Percentiles rank a stretch among this genome's conserved stretches.
Conservation (phyloP, 2,113 vertebrate species). For the Cygnus atratus region DNA sequence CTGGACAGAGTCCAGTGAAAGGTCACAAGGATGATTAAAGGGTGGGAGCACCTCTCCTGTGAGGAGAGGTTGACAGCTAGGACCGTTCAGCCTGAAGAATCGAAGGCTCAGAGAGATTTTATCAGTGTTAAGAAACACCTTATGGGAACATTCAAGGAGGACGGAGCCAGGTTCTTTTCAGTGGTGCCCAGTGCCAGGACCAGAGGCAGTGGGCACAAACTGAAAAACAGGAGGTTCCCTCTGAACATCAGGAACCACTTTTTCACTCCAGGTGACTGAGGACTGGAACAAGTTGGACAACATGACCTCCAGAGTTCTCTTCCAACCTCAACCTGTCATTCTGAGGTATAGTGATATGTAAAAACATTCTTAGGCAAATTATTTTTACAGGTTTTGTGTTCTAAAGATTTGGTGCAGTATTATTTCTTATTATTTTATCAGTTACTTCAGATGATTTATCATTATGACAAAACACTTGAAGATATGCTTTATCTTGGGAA, state of each 20-base stretch:
- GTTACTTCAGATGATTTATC: background rate
- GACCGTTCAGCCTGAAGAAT: background rate
- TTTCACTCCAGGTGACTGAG: background rate
- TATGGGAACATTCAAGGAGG: background rate
- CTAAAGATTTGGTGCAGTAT: background rate
- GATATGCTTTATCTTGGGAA: background rate
- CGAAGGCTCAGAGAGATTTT: background rate
- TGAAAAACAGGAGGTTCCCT: background rate
- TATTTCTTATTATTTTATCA: background rate
- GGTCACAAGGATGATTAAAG: background rate
- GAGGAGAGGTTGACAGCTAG: background rate
- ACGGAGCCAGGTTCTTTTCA: background rate
- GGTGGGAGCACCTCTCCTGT: too few relatives aligned
- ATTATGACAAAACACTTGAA: background rate
- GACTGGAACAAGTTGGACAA: background rate
- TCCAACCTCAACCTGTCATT: background rate
- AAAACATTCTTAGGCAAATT: background rate
- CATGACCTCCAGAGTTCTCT: background rate
- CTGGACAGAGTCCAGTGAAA: background rate
- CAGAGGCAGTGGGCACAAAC: too few relatives aligned
- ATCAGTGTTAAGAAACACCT: background rate
- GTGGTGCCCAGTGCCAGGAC: too few relatives aligned
- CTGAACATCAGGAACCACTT: background rate
- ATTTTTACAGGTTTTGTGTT: background rate
- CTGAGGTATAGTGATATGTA: background rate